Percentiles rank a stretch among this genome's conserved stretches.
phyloP scores from a whole-genome alignment of 2,113 vertebrate species.

The Orientallactaga bullata region DNA sequence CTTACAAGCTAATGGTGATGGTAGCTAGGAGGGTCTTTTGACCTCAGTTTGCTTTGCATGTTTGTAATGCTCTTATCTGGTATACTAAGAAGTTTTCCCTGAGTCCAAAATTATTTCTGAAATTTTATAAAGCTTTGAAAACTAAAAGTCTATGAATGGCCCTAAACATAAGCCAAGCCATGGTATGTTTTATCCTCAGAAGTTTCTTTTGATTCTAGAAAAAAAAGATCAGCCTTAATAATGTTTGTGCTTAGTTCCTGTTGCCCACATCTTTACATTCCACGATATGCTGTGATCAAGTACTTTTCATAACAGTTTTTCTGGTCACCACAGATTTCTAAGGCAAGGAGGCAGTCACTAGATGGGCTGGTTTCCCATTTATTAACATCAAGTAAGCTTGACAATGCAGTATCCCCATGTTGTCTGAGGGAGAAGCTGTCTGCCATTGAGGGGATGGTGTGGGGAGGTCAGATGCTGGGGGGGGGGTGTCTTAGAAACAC shows the following conservation, averaged over 20 bases:
- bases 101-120: not conserved
- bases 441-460: not conserved
- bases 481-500: not conserved
- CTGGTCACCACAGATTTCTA: not conserved
- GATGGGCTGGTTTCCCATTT: no score
- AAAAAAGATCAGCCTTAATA: not conserved
- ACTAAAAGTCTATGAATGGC: not conserved
- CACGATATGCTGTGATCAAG: not conserved
- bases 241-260: not conserved
- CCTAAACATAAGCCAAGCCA: not conserved
- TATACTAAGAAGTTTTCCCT: not conserved
- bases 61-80: rapidly evolving
- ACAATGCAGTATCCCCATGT: rapidly evolving
- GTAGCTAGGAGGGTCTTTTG: not conserved
- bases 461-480: not conserved
- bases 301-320: not conserved
- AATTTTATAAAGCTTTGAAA: not conserved
- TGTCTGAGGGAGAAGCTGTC: not conserved
- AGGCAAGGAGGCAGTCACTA: no score
- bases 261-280: not conserved
- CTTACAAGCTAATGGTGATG: not conserved
- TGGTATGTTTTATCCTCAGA: not conserved
- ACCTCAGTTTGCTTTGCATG: not conserved
- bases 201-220: not conserved
- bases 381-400: not conserved